A percentile compares a stretch with the other conserved stretches of the same genome.
Conservation (phyloP, 2,888 invertebrate genomes). For the Tanypteryx hageni region DNA sequence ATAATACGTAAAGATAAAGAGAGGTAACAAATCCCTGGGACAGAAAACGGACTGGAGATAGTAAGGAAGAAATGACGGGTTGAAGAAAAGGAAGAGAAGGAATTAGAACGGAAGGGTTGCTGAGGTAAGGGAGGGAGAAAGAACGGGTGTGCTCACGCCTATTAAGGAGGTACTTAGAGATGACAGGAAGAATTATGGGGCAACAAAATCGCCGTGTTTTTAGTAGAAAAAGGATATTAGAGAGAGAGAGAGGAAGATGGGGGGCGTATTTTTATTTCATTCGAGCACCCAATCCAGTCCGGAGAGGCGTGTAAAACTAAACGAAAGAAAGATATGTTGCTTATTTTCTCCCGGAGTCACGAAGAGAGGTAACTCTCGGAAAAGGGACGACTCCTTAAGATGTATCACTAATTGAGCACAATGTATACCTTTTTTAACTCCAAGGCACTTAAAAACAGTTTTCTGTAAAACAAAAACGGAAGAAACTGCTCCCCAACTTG, state of each 20-base stretch:
- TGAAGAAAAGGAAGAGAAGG: background rate
- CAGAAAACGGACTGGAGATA: background rate
- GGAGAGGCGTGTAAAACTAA: background rate
- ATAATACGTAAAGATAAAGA: background rate
- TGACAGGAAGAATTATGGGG: slow-evolving; percentile 62
- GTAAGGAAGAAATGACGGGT: background rate
- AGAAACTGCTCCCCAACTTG: no score
- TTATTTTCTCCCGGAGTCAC: background rate
- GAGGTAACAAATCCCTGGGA: background rate
- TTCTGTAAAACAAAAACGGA: background rate
- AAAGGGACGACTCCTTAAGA: background rate
- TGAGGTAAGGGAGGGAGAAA: background rate
- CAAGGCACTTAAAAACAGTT: background rate
- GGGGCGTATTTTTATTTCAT: background rate
- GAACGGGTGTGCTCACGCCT: background rate
- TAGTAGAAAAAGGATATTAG: background rate
- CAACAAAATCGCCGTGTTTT: slow-evolving; percentile 52
- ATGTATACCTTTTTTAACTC: background rate
- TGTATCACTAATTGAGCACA: slow-evolving; percentile 19
- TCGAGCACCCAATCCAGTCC: background rate
- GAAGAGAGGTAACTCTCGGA: background rate
- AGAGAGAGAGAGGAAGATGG: background rate
- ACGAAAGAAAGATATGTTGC: background rate
- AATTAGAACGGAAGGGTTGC: slow-evolving; percentile 22
- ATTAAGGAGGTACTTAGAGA: slow-evolving; percentile 42